Evolutionary conservation across 2,888 invertebrate genomes (phyloP).

Genomic region (Polydrusus cervinus): DNA sequence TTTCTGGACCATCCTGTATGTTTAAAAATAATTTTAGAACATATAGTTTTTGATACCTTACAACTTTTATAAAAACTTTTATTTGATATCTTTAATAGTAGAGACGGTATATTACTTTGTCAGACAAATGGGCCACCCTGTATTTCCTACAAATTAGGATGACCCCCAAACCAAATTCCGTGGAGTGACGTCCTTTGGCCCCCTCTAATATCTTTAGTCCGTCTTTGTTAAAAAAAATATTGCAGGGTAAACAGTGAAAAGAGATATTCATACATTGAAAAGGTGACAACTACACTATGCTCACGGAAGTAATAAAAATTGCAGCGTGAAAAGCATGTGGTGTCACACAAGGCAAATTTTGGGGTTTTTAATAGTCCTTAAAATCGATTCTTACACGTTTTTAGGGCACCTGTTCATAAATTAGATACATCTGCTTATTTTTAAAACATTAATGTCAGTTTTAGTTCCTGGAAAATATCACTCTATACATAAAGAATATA

Average conservation of each 20-base stretch:
- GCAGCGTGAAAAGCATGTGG: slow-evolving; percentile 23
- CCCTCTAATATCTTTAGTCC: too few relatives aligned
- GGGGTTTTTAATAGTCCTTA: slow-evolving; percentile 11
- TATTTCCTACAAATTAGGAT: too few relatives aligned
- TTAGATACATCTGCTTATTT: slow-evolving; percentile 16
- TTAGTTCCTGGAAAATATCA: slow-evolving; percentile 21
- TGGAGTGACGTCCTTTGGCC: too few relatives aligned
- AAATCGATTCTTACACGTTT: slow-evolving; percentile 3
- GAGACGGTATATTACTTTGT: too few relatives aligned
- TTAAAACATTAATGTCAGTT: not conserved
- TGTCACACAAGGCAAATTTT: slow-evolving; percentile 4
- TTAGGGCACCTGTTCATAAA: slow-evolving; percentile 18
- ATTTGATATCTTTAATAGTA: too few relatives aligned
- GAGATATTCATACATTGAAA: not conserved
- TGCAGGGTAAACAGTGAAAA: not conserved
- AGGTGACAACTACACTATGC: slow-evolving; percentile 6
- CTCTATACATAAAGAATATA: too few relatives aligned
- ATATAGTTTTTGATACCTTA: too few relatives aligned
- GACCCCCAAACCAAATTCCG: too few relatives aligned
- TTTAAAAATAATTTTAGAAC: too few relatives aligned
- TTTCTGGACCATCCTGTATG: too few relatives aligned
- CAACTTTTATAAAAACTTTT: too few relatives aligned
- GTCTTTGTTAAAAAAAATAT: not conserved
- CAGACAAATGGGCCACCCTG: too few relatives aligned
- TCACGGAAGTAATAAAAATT: slow-evolving; percentile 16